Evolutionary conservation across 2,797 vertebrate species (phyloP), one percentile per base, ranked within the genome.

Genomic region (Anguilla megastoma): DNA sequence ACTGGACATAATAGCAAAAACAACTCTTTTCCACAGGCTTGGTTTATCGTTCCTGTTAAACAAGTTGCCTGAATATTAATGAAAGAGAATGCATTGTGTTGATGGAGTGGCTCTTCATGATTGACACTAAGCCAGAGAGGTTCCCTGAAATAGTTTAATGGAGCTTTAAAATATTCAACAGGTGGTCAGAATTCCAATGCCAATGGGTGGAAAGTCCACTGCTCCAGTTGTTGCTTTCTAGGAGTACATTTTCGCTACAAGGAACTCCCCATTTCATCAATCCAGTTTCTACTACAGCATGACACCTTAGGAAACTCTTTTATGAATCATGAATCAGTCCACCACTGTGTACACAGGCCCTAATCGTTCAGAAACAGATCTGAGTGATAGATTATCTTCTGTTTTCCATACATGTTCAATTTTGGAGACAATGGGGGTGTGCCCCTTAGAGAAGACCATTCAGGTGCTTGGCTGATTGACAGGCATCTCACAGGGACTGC

Each of bases 101-200:
- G 85, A 91, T 91, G 91, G 91, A 54, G 84, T 12, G 52, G 50
- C 88, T 89, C 83, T 92, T 92, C 91, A 4, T 76, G 89, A 86
- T 91, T 92, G 90, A 89, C 90, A 93, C 90, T 89, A 92, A 95
- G 95, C 94, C 91, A 74, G 94, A 96, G 93, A 93, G 88, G 91
- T 87, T 91, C 89, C 93, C 90, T 88, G 94, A 95, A 95, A 96
- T 95, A 95, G 94, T 92, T 76, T 24, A 88, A 84, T 89, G 80
- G 79, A 41, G 90, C 93, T 92, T 91, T 95, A 90, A 95, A 96
- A 95, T 95, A 95, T 95, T 95, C 90, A 95, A 89, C 83, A 54
- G 92, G 91, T 88, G 88, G 50, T 83, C 9, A 8, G 48, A 83
- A 50, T 10, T 52, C 3, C 48, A 48, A 50, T 50, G 45, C 21